Evolutionary conservation across 2,797 vertebrate species (phyloP), one percentile per base, ranked within the genome.

Genomic region (Acanthopagrus latus): DNA sequence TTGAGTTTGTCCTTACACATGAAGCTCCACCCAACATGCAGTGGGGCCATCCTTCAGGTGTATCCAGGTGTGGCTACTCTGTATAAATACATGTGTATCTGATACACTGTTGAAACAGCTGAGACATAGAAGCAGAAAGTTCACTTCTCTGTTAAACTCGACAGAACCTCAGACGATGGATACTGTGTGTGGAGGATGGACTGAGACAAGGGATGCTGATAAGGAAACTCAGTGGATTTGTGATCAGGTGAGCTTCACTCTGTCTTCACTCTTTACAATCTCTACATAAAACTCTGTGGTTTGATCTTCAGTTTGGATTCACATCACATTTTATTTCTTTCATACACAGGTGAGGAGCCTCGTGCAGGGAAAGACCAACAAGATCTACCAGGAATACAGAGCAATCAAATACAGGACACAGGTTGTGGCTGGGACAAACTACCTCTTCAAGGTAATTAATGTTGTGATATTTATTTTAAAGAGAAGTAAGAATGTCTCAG

Each of bases 371-470:
- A 41, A 12, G 4, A 52, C 60, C 27, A 20, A 14, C 0, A 18
- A 38, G 25, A 50, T 1, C 0, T 81, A 23, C 23, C 0, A 0
- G 2, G 50, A 1, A 10, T 76, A 60, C 47, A 21, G 0, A n/a
- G 68, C 72, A 3, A 0, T 66, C 9, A 0, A 58, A 16, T 87
- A 64, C 69, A 64, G 7, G 4, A 0, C 0, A 0, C 72, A 76
- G 54, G 0, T 14, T 23, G 57, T 71, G 52, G 0, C 1, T 2
- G 65, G 74, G 55, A 0, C 0, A 0, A 80, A 70, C 38, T 71
- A 21, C 38, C 4, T 63, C 46, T 65, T 87, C 1, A 56, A 64
- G 84, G 82, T 84, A 80, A 72, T 12, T 47, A 47, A 47, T 47
- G 5, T 17, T 47, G 46, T 17, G 16, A 47, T 47, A 7, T 47